Conservation (phyloP, 1,140 invertebrate genomes). For the Gryon sp. region DNA sequence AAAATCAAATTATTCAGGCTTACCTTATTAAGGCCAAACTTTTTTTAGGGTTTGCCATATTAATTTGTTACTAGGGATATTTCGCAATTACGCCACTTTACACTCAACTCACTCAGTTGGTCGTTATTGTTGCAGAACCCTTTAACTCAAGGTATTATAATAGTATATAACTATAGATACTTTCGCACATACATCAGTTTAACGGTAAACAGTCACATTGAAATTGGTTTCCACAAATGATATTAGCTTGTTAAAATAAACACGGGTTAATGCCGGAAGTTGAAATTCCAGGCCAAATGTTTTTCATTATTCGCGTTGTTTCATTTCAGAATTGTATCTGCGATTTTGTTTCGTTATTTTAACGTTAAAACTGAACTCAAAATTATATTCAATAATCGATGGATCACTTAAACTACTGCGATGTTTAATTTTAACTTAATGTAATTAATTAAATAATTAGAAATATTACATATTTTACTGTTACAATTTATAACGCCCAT, state of each 20-base stretch:
- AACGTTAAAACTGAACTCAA: too few species aligned
- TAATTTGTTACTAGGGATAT: too few species aligned
- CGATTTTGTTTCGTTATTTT: too few species aligned
- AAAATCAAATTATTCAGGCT: too few species aligned
- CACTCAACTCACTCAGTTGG: slow-evolving; percentile 17
- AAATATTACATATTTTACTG: too few species aligned
- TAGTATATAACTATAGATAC: slow-evolving; percentile 5
- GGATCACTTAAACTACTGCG: too few species aligned
- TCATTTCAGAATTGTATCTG: neutral
- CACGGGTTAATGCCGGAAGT: slow-evolving; percentile 1
- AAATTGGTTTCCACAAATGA: slow-evolving; percentile 19
- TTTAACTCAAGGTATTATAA: slow-evolving; percentile 13
- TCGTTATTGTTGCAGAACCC: slow-evolving; percentile 2
- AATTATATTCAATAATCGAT: too few species aligned
- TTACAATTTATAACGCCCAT: too few species aligned
- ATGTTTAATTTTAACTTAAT: too few species aligned
- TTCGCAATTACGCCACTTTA: slow-evolving; percentile 14
- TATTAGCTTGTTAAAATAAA: slow-evolving; percentile 20
- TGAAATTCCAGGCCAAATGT: neutral
- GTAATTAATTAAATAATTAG: too few species aligned
- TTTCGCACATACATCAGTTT: slow-evolving; percentile 3
- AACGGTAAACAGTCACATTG: slow-evolving; percentile 12
- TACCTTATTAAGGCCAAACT: too few species aligned
- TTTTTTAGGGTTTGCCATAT: too few species aligned
- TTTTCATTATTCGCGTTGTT: neutral